These are phyloP conservation scores for Tachina fera DNA, from an alignment of 2,888 invertebrate species.

Conservation along the genomic window DNA sequence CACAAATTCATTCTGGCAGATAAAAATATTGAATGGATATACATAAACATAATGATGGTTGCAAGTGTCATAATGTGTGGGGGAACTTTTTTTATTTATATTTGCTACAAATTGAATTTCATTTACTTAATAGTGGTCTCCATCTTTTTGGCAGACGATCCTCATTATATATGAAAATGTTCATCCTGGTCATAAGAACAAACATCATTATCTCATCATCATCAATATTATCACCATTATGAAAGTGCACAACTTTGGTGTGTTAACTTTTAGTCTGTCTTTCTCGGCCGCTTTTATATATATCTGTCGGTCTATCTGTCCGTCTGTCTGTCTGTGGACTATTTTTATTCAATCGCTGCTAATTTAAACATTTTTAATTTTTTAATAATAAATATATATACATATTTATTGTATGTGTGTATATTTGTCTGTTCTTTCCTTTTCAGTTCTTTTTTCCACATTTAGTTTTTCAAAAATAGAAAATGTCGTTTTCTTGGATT, in stretches of 20 bases:
- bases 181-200: slow-evolving; percentile 7
- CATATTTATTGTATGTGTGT: slow-evolving; percentile 10
- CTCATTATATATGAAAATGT: background rate
- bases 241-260: background rate
- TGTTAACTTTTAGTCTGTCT: slow-evolving; percentile 1
- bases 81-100: background rate
- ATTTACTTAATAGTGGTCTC: background rate
- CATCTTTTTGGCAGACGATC: background rate
- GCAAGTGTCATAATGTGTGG: background rate
- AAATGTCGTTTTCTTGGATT: slow-evolving; percentile 44
- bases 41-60: background rate
- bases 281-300: background rate
- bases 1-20: slow-evolving; percentile 14
- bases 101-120: background rate
- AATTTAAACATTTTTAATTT: slow-evolving; percentile 45
- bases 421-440: background rate
- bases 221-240: background rate
- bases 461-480: slow-evolving; percentile 45
- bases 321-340: background rate
- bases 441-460: slow-evolving; percentile 3
- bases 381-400: slow-evolving; percentile 30
- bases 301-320: background rate
- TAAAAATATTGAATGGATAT: slow-evolving; percentile 24
- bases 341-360: slow-evolving; percentile 26
- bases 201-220: background rate